Evolutionary conservation across 1,140 invertebrate species (phyloP).

Genomic region (Leptoteleia sp.): DNA sequence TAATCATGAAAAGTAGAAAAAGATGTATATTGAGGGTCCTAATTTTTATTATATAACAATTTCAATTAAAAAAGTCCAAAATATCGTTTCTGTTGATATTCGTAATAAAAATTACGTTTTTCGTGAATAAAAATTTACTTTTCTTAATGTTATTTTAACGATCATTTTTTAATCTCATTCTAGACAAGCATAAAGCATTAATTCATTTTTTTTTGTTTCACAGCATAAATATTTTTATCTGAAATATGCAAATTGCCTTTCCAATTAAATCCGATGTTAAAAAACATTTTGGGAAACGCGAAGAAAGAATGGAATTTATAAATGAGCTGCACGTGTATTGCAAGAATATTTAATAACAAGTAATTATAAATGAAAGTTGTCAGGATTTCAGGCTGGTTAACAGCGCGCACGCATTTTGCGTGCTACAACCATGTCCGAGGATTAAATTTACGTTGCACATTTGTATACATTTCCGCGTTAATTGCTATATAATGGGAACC

Average conservation of each 20-base stretch:
- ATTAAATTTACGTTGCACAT: conserved; percentile 65
- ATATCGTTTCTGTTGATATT: too few species aligned
- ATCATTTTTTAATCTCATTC: conserved; percentile 21
- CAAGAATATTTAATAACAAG: conserved; percentile 30
- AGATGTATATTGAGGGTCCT: too few species aligned
- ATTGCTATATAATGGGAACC: conserved; percentile 67
- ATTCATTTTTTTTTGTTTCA: conserved; percentile 14
- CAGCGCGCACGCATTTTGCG: conserved; percentile 14
- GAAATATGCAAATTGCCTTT: conserved; percentile 27
- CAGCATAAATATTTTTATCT: conserved; percentile 16
- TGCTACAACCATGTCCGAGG: conserved; percentile 20
- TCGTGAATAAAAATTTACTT: too few species aligned
- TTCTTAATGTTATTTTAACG: conserved; percentile 23
- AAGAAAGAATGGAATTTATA: conserved; percentile 34
- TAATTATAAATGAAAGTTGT: conserved; percentile 33
- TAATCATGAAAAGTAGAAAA: too few species aligned
- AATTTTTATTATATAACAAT: too few species aligned
- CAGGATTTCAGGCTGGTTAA: conserved; percentile 2
- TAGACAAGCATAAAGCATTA: conserved; percentile 16
- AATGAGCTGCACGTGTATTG: conserved; percentile 8
- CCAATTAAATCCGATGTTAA: conserved; percentile 22
- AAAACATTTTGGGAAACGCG: conserved; percentile 11
- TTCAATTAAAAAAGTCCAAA: too few species aligned
- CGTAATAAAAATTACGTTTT: too few species aligned
- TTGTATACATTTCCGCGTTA: conserved; percentile 70